Evolutionary conservation across 2,888 invertebrate genomes (phyloP), one percentile per base, ranked within the genome.

Genomic region (Drosophila borealis): DNA sequence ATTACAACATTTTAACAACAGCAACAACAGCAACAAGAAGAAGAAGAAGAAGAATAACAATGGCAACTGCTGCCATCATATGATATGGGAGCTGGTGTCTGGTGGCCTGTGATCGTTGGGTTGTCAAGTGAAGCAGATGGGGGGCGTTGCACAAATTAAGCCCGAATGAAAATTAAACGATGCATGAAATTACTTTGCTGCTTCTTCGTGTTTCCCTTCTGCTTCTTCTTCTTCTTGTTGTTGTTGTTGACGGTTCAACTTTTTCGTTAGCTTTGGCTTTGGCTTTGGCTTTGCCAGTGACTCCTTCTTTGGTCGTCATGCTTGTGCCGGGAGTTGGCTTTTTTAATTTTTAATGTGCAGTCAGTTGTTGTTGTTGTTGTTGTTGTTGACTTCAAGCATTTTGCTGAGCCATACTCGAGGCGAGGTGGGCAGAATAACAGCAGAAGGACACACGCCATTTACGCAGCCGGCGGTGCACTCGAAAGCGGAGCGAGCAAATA

Each of bases 141-240:
- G 71, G 73, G 74, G 67, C 73, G 87, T 74, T 83, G 81, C 86
- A 88, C 91, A 90, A 90, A 91, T 91, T 91, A 90, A 90, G 80
- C 86, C 80, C 90, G 86, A 91, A 91, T 90, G 89, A 91, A 90
- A 90, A 91, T 78, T 86, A 89, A 90, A 89, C 89, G 89, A 91
- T 91, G 89, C 89, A 90, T 90, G 89, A 90, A 90, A 90, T 90
- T 90, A 90, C 89, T 90, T 88, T 86, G 81, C 88, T 88, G 51
- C 68, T 57, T 67, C 69, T 74, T 81, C 51, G 49, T 60, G 46
- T 69, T 63, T 17, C 19, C 37, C 41, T 13, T 50, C 11, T 10
- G n/a, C n/a, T n/a, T n/a, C n/a, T n/a, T n/a, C n/a, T n/a, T 11
- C 53, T 60, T 9, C 45, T n/a, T 4, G 37, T 49, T 62, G 45